A percentile compares a stretch with the other conserved stretches of the same genome.
Evolutionary conservation across 1,140 invertebrate species (phyloP).

Genomic region (Aporrectodea caliginosa): DNA sequence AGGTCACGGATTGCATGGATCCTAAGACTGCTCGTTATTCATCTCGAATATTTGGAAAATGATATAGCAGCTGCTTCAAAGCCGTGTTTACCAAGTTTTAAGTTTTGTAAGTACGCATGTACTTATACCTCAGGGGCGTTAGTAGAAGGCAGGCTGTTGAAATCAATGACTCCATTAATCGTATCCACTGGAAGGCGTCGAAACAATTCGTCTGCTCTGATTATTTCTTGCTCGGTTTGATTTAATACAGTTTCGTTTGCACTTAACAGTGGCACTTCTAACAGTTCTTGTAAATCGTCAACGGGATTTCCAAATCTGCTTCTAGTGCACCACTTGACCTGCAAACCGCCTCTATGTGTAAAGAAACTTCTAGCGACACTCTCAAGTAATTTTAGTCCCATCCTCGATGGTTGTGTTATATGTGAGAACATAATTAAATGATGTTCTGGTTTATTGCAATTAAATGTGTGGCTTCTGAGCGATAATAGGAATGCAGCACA

Average conservation of each 20-base stretch:
- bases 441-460: no score
- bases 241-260: conserved; percentile 35
- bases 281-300: neutral
- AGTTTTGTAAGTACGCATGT: neutral
- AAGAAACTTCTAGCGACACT: no score
- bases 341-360: no score
- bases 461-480: no score
- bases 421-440: no score
- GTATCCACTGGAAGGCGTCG: conserved; percentile 34
- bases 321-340: no score
- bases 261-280: conserved; percentile 34
- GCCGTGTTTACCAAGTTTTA: neutral
- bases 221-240: conserved; percentile 33
- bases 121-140: conserved; percentile 35
- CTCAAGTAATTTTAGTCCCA: no score
- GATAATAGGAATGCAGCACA: no score
- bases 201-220: conserved; percentile 34
- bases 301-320: neutral
- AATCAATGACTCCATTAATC: conserved; percentile 23
- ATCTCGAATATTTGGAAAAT: neutral
- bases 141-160: conserved; percentile 29
- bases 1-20: no score
- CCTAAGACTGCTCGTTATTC: no score
- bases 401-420: no score
- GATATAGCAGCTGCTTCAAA: neutral